A percentile compares a stretch with the other conserved stretches of the same genome.
phyloP scores from a whole-genome alignment of 2,888 invertebrate genomes.

The Nymphalis c-album region DNA sequence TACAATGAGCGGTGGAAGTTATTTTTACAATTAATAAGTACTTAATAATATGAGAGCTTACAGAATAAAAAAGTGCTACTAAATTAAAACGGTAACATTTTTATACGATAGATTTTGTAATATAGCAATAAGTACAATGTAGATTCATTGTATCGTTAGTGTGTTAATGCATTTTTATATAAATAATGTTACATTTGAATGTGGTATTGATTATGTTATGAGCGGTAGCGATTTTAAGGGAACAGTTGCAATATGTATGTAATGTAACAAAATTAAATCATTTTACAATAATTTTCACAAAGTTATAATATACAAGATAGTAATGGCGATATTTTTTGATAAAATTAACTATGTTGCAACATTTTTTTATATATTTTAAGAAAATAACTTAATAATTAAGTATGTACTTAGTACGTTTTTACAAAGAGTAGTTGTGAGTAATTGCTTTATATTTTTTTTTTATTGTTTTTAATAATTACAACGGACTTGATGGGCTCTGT shows the following conservation, averaged over 20 bases:
- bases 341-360: conserved; percentile 17
- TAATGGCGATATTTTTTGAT: conserved; percentile 21
- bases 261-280: conserved; percentile 6
- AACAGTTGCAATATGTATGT: conserved; percentile 8
- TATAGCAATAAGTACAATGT: conserved; percentile 31
- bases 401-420: conserved; percentile 27
- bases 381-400: conserved; percentile 10
- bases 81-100: conserved; percentile 25
- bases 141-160: conserved; percentile 15
- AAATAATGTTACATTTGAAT: conserved; percentile 9
- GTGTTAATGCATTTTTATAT: conserved; percentile 10
- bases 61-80: conserved; percentile 27
- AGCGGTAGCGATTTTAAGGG: conserved; percentile 5
- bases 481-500: too few relatives aligned
- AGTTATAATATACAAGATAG: conserved; percentile 6
- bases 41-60: conserved; percentile 35
- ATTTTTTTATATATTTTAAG: conserved; percentile 12
- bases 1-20: conserved; percentile 31
- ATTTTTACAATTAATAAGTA: conserved; percentile 24
- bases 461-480: too few relatives aligned
- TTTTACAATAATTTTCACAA: conserved; percentile 2
- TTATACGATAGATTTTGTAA: conserved; percentile 30
- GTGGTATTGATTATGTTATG: conserved; percentile 16
- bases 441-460: conserved; percentile 7
- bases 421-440: conserved; percentile 20